phyloP scores from a whole-genome alignment of 1,140 invertebrate genomes.

The Ips typographus region DNA sequence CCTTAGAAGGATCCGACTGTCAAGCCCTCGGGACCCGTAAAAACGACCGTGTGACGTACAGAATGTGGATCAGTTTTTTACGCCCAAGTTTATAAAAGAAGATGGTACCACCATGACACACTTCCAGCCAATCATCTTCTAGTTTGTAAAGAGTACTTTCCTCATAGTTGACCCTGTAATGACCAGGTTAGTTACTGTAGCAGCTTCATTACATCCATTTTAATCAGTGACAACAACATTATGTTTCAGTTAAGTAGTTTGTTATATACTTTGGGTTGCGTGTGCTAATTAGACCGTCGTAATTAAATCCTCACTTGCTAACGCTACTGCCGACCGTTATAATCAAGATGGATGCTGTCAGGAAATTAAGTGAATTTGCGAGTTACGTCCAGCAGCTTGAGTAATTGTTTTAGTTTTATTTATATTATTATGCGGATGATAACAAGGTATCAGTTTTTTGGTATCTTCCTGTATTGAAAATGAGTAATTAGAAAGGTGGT shows the following conservation, averaged over 20 bases:
- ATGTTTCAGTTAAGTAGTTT: slow-evolving; percentile 5
- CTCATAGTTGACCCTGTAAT: not conserved
- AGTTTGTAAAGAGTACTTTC: not conserved
- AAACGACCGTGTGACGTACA: not conserved
- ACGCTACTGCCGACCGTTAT: slow-evolving; percentile 6
- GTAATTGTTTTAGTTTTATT: no score
- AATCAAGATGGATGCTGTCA: slow-evolving; percentile 7
- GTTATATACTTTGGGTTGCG: not conserved
- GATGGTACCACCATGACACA: not conserved
- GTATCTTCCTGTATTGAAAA: no score
- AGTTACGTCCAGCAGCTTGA: no score
- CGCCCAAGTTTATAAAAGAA: not conserved
- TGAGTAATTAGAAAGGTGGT: no score
- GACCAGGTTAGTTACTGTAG: not conserved
- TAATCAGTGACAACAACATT: not conserved
- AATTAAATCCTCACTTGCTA: slow-evolving; percentile 13
- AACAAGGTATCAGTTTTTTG: no score
- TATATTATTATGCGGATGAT: no score
- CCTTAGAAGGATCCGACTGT: not conserved
- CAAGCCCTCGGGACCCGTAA: slow-evolving; percentile 4
- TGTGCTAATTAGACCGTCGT: slow-evolving; percentile 8
- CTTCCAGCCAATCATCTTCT: not conserved
- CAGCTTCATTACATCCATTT: not conserved
- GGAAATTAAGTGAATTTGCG: not conserved
- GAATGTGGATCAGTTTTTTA: not conserved